These are phyloP conservation scores for Xiphydria camelus DNA, from an alignment of 2,888 invertebrate genomes.

Conservation along the genomic window DNA sequence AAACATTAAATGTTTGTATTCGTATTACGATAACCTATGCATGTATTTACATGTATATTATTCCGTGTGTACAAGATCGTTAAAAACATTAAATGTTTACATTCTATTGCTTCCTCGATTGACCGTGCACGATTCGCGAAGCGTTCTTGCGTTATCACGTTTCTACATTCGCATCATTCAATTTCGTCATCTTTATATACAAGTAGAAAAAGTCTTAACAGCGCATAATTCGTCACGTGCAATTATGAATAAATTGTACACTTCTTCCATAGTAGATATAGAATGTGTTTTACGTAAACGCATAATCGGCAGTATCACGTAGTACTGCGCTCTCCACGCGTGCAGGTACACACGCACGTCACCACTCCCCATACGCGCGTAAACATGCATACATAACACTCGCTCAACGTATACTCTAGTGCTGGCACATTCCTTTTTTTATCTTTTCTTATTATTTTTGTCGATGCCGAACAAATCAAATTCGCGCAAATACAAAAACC, in stretches of 20 bases:
- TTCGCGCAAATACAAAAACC: too few species aligned
- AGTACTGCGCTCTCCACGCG: too few species aligned
- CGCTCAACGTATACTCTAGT: too few species aligned
- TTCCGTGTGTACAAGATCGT: slow-evolving; percentile 54
- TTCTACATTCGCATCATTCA: not conserved
- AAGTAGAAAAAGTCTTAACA: slow-evolving; percentile 27
- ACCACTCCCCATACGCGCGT: too few species aligned
- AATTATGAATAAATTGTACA: slow-evolving; percentile 38
- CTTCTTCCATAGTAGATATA: too few species aligned
- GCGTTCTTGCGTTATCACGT: not conserved
- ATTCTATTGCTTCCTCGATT: slow-evolving; percentile 33
- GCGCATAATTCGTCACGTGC: slow-evolving; percentile 33
- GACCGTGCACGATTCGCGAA: too few species aligned
- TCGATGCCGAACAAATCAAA: slow-evolving; percentile 3
- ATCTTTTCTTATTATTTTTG: slow-evolving; percentile 3
- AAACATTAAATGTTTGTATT: slow-evolving; percentile 56
- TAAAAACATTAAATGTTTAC: slow-evolving; percentile 56
- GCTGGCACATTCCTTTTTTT: too few species aligned
- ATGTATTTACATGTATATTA: slow-evolving; percentile 55
- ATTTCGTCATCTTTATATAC: slow-evolving; percentile 15
- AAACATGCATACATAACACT: too few species aligned
- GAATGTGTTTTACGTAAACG: too few species aligned
- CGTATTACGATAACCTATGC: slow-evolving; percentile 50
- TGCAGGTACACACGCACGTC: too few species aligned
- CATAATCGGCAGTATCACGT: too few species aligned